Evolutionary conservation across 2,888 invertebrate genomes (phyloP).

Genomic region (Adineta ricciae): DNA sequence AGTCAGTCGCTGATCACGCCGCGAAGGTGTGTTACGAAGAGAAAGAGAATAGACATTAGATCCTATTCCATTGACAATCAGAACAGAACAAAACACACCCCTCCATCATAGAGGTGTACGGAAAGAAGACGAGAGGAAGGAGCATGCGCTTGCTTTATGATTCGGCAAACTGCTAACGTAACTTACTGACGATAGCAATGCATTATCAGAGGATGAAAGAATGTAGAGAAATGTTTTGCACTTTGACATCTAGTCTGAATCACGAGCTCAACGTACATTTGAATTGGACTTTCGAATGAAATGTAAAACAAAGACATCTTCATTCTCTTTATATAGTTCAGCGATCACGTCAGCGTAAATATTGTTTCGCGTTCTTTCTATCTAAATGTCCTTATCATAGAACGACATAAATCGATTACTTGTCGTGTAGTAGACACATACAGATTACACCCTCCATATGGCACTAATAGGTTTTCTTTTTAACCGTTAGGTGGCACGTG

Average conservation of each 20-base stretch:
- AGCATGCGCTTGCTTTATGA: background rate
- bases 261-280: background rate
- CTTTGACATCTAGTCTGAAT: background rate
- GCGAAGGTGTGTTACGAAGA: background rate
- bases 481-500: too few relatives aligned
- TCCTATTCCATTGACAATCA: background rate
- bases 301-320: background rate
- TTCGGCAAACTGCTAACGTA: background rate
- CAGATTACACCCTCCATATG: too few relatives aligned
- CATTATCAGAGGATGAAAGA: background rate
- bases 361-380: too few relatives aligned
- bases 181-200: background rate
- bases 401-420: too few relatives aligned
- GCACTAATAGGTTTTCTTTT: too few relatives aligned
- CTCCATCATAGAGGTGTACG: background rate
- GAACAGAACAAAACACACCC: conserved; percentile 7
- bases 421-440: too few relatives aligned
- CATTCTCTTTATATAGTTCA: background rate
- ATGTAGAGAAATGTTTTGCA: background rate
- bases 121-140: background rate
- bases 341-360: too few relatives aligned
- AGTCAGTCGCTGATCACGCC: background rate
- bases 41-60: background rate
- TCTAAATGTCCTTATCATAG: too few relatives aligned
- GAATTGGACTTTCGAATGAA: background rate